Conservation (phyloP, 2,888 invertebrate species). For the Oscheius sp. region DNA sequence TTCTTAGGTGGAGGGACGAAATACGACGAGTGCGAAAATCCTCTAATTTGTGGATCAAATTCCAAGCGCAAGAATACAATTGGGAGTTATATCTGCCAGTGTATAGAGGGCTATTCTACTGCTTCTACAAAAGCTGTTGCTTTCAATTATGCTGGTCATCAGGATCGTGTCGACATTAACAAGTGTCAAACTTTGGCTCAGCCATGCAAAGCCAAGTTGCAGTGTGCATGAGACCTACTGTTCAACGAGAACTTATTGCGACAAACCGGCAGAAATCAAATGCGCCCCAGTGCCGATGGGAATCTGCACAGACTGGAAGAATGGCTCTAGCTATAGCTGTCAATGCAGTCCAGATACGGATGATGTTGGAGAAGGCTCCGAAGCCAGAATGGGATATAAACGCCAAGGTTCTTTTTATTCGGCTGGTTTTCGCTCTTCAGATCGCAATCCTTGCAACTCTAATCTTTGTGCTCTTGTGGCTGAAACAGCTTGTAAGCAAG, state of each 20-base stretch:
- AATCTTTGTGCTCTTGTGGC: too few species aligned
- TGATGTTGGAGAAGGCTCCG: slow-evolving; percentile 57
- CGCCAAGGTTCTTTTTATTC: too few species aligned
- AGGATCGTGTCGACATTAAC: slow-evolving; percentile 55
- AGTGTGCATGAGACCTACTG: slow-evolving; percentile 37
- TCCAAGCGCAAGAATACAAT: slow-evolving; percentile 5
- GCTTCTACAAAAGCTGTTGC: too few species aligned
- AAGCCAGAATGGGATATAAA: slow-evolving; percentile 34
- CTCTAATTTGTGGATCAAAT: slow-evolving; percentile 1
- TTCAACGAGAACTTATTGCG: slow-evolving; percentile 7
- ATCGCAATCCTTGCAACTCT: too few species aligned
- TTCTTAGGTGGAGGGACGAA: slow-evolving; percentile 13
- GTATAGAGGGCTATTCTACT: slow-evolving; percentile 55
- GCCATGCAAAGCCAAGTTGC: slow-evolving; percentile 46
- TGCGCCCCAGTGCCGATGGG: slow-evolving; percentile 23
- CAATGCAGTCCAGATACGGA: slow-evolving; percentile 60
- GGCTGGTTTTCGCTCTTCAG: neutral
- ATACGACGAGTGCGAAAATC: slow-evolving; percentile 80
- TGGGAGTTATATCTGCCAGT: slow-evolving; percentile 53
- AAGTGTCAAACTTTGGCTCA: slow-evolving; percentile 41
- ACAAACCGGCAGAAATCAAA: slow-evolving; percentile 5
- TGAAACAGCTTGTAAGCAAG: neutral
- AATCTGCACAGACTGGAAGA: slow-evolving; percentile 1
- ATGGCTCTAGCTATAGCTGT: slow-evolving; percentile 53
- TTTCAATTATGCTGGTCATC: neutral